Evolutionary conservation across 30 jellyfish, hydroid and myxozoan genomes (phyloP).

Genomic region (Kudoa iwatai): DNA sequence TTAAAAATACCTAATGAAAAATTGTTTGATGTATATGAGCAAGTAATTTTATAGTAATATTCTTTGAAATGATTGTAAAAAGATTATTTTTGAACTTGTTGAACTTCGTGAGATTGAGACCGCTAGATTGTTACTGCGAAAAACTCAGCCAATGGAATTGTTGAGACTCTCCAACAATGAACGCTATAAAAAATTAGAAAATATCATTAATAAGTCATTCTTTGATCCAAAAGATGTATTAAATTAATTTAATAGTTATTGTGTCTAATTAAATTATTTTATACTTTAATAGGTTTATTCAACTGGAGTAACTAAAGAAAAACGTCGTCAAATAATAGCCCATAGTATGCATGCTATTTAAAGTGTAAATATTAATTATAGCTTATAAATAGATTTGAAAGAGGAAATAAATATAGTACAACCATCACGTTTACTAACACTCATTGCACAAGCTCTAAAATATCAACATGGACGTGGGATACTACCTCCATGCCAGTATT

Average conservation of each 20-base stretch:
- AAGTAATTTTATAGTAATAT: conserved; percentile 6
- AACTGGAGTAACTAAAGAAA: conserved; percentile 61
- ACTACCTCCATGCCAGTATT: conserved; percentile 53
- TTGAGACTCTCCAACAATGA: conserved; percentile 35
- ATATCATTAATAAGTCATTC: conserved; percentile 28
- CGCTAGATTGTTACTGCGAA: conserved; percentile 37
- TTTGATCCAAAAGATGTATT: conserved; percentile 64
- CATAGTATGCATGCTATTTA: conserved; percentile 8
- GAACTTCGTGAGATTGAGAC: conserved; percentile 65
- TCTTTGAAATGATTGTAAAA: neutral
- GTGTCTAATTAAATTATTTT: neutral
- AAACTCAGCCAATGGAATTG: conserved; percentile 59
- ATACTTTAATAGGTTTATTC: conserved; percentile 17
- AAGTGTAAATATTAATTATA: neutral
- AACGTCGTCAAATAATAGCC: conserved; percentile 33
- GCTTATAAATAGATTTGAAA: conserved; percentile 13
- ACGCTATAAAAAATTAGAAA: conserved; percentile 27
- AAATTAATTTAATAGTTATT: neutral
- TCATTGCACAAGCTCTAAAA: conserved; percentile 61
- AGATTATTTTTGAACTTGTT: conserved; percentile 44
- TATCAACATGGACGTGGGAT: conserved; percentile 79
- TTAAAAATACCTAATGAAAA: conserved; percentile 36
- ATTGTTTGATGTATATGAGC: conserved; percentile 43
- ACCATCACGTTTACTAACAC: conserved; percentile 54
- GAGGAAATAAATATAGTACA: conserved; percentile 69